phyloP scores from a whole-genome alignment of 2,113 vertebrate genomes.

The Zingel zingel region DNA sequence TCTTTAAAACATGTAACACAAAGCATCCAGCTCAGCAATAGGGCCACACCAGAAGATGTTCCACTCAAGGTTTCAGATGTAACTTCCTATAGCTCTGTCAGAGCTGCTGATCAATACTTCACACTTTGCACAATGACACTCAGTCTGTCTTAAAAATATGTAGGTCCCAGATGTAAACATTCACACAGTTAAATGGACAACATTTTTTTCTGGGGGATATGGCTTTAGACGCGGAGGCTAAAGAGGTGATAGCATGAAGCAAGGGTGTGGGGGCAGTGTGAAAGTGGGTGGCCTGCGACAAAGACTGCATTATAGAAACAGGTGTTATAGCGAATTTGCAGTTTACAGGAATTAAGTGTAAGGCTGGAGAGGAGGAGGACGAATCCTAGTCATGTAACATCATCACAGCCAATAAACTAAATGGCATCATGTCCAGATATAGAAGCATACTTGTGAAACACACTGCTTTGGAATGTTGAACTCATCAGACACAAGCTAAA shows the following conservation, averaged over 20 bases:
- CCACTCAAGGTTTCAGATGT: slow-evolving; percentile 33
- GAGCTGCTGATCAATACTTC: slow-evolving; percentile 60
- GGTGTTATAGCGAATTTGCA: slow-evolving; percentile 65
- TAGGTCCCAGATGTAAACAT: slow-evolving; percentile 27
- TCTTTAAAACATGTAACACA: slow-evolving; percentile 53
- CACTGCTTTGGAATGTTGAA: slow-evolving; percentile 2
- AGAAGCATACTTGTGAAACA: slow-evolving; percentile 47
- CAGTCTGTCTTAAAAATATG: slow-evolving; percentile 22
- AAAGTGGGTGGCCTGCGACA: slow-evolving; percentile 68
- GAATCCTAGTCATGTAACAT: slow-evolving; percentile 25
- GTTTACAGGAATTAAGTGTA: slow-evolving; percentile 57
- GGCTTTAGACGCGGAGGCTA: slow-evolving; percentile 59
- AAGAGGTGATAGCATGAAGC: slow-evolving; percentile 69
- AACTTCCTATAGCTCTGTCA: slow-evolving; percentile 53
- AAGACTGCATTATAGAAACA: slow-evolving; percentile 69
- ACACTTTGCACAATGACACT: slow-evolving; percentile 47
- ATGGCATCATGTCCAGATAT: slow-evolving; percentile 52
- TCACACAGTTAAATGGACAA: slow-evolving; percentile 51
- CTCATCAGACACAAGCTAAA: background rate
- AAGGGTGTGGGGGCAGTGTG: slow-evolving; percentile 67
- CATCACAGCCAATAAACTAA: slow-evolving; percentile 56
- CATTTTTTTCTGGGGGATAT: slow-evolving; percentile 51
- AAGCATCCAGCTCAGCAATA: slow-evolving; percentile 31
- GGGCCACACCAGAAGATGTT: slow-evolving; percentile 23
- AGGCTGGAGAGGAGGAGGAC: slow-evolving; percentile 45